Conservation (phyloP, 92 coral and sea anemone species). For the Palythoa heliodiscus region DNA sequence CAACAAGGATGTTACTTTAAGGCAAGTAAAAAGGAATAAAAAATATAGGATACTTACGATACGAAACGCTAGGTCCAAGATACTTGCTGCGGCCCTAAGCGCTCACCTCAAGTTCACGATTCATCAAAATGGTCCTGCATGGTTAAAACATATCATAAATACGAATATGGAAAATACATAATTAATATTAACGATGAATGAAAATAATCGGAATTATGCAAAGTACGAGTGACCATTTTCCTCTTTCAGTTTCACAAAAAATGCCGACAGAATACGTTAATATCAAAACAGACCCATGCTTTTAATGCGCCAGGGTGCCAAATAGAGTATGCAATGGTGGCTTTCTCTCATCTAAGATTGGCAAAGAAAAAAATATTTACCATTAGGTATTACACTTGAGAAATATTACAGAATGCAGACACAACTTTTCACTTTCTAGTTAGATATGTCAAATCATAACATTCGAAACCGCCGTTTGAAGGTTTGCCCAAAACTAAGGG, state of each 20-base stretch:
- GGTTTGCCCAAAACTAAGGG: background rate
- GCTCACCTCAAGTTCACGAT: background rate
- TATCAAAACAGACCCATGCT: conserved; percentile 32
- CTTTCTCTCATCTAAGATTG: background rate
- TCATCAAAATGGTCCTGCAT: background rate
- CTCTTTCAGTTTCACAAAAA: conserved; percentile 39
- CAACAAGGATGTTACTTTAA: background rate
- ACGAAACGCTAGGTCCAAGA: background rate
- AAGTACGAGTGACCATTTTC: conserved; percentile 24
- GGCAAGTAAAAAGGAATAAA: background rate
- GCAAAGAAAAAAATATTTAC: background rate
- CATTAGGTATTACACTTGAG: background rate
- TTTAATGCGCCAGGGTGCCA: background rate
- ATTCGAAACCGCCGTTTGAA: background rate
- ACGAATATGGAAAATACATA: conserved; percentile 28
- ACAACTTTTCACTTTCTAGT: background rate
- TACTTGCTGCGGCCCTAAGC: background rate
- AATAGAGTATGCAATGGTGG: background rate
- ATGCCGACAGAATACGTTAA: conserved; percentile 39
- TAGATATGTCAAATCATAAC: background rate
- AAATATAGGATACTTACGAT: background rate
- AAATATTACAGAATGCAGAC: background rate
- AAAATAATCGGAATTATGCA: conserved; percentile 36
- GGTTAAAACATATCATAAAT: background rate
- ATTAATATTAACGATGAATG: conserved; percentile 26